Base-by-base conservation (phyloP, 2,888 invertebrate species). In the Zhuqinia jingwanae region DNA sequence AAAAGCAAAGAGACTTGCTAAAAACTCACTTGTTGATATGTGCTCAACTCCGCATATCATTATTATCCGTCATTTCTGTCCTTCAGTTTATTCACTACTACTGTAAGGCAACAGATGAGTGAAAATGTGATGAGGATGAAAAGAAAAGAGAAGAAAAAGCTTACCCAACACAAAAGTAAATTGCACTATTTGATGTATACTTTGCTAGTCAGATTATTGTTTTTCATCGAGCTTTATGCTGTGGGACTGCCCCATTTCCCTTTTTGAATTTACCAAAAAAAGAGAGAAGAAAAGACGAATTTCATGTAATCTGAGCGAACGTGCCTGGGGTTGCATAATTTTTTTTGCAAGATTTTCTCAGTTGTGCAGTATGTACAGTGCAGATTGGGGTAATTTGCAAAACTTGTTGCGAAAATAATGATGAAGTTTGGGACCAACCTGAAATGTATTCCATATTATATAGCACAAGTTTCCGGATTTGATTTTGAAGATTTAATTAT, bases 221-320 rank as follows among this genome's bases (percentile, higher is more conserved):
- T 65, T 63, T 65, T 65, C 17, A 17, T 30, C 15, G 65, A 30
- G 15, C 30, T 75, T n/a, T n/a, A n/a, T 77, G 77, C 60, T 42
- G n/a, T 42, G 77, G 77, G 77, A 77, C 77, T 77, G 77, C 45
- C 77, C 77, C 60, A 77, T 77, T 77, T 77, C 77, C 77, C 60
- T n/a, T 36, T 77, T 45, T 60, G n/a, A 45, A 75, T 75, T 30
- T 36, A 36, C 53, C 20, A 36, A 75, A 75, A 75, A 13, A 20
- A 20, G 17, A 75, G 17, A 53, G 8, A 0, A n/a, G n/a, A n/a
- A n/a, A n/a, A n/a, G n/a, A n/a, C n/a, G n/a, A 8, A 36, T 36
- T 36, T 8, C 36, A 36, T 20, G 73, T 50, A 73, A 73, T 73
- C 10, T 17, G 27, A 56, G 73, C 22, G 36, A 56, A 30, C 53